phyloP scores from a whole-genome alignment of 2,113 vertebrate genomes.

The Epinephelus fuscoguttatus region DNA sequence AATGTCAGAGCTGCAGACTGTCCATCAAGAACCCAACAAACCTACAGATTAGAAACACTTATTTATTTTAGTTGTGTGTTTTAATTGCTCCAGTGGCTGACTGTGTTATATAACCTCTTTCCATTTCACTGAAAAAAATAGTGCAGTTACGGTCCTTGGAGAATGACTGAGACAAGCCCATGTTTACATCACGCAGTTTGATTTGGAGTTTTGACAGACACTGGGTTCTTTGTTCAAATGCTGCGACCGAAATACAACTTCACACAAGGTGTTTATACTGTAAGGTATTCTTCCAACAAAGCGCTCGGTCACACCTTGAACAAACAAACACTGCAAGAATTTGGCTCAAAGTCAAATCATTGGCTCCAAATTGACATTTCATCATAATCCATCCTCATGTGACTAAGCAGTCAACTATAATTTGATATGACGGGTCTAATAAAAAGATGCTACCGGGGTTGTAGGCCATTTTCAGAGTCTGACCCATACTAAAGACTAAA shows the following conservation, averaged over 20 bases:
- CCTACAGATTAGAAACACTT: not conserved
- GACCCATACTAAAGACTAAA: not conserved
- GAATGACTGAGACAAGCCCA: not conserved
- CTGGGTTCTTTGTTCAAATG: not conserved
- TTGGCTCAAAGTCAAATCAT: not conserved
- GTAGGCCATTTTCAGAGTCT: no score
- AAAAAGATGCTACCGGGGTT: not conserved
- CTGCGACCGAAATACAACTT: not conserved
- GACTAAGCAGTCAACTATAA: not conserved
- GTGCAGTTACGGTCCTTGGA: not conserved
- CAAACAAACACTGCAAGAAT: not conserved
- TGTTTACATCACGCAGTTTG: slow-evolving; percentile 1
- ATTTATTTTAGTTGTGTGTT: not conserved
- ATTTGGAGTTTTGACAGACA: not conserved
- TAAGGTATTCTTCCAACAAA: not conserved
- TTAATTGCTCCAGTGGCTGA: not conserved
- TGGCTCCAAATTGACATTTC: no score
- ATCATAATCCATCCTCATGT: no score
- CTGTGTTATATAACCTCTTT: slow-evolving; percentile 50
- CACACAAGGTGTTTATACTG: not conserved
- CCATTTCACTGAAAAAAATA: slow-evolving; percentile 20
- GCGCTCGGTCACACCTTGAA: not conserved
- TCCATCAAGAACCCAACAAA: not conserved
- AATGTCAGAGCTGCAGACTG: not conserved
- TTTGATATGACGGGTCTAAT: not conserved